Evolutionary conservation across 2,797 vertebrate species (phyloP), one percentile per base, ranked within the genome.

Genomic region (Ammospiza maritima): DNA sequence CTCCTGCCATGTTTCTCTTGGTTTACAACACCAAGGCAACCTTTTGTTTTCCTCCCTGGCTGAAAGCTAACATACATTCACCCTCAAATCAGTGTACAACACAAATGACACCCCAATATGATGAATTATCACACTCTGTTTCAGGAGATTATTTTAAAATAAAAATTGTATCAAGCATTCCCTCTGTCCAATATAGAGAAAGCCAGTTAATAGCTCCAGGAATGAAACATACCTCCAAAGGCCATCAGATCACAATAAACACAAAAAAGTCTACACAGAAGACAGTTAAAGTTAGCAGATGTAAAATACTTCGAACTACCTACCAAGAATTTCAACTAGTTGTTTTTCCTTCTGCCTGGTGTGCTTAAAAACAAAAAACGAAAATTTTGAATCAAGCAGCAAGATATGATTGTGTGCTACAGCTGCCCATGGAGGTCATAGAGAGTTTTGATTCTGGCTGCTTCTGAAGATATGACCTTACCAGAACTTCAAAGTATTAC

Each of bases 221-320:
- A 96, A 94, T 66, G 64, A 96, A 92, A 38, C 5, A 26, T 15
- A 83, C 30, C 65, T 95, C 85, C 88, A 32, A 95, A 77, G 84
- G 50, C 70, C 81, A 91, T 53, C 82, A 92, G 83, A 84, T 94
- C 64, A 94, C 61, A 61, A 62, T 30, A 87, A 95, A 87, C 62
- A 89, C 27, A 54, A 64, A 58, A 36, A 42, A 58, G 44, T 25
- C 85, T 69, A 82, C 65, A 77, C 25, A 69, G n/a, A 81, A 83
- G 18, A 81, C 38, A 74, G 44, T 32, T 42, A 57, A 90, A 89
- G 5, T 30, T 51, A 79, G 77, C 9, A 64, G 36, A 96, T 65
- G 47, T 48, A 92, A 88, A 94, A 71, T 16, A 66, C 51, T 94
- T 85, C n/a, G 16, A 73, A 76, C 57, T 92, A 93, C 47, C 58